Conservation (phyloP, 2,797 vertebrate species). For the Darevskia mixta region DNA sequence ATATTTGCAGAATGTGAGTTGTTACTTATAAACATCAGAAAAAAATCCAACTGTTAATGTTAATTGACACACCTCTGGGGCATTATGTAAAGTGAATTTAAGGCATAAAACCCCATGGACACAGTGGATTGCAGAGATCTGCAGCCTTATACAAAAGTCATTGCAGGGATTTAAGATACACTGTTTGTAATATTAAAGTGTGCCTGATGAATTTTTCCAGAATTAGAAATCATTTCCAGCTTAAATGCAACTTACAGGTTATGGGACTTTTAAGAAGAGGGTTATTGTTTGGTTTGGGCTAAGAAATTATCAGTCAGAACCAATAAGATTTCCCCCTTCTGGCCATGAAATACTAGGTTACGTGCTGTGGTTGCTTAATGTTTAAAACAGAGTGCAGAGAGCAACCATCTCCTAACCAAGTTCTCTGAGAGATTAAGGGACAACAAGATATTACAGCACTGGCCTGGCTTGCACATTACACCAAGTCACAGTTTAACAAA, state of each 20-base stretch:
- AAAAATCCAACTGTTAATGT: not conserved
- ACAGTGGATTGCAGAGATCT: not conserved
- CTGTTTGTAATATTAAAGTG: not conserved
- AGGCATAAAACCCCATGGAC: not conserved
- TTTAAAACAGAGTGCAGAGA: slow-evolving; percentile 29
- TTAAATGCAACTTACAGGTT: not conserved
- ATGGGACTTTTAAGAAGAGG: not conserved
- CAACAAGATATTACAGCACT: slow-evolving; percentile 3
- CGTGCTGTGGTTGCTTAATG: not conserved
- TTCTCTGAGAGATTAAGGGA: slow-evolving; percentile 28
- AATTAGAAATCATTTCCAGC: too few species aligned
- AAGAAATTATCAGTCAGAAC: not conserved
- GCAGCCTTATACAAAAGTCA: not conserved
- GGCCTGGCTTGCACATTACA: too few species aligned
- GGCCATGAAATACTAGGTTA: not conserved
- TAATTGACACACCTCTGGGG: not conserved
- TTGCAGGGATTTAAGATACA: not conserved
- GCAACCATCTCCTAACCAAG: not conserved
- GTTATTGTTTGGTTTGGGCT: not conserved
- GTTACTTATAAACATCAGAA: not conserved
- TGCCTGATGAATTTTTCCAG: not conserved
- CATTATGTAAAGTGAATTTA: not conserved
- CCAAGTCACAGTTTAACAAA: too few species aligned
- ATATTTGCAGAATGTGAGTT: not conserved
- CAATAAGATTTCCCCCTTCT: not conserved